Evolutionary conservation across 2,888 invertebrate genomes (phyloP).

Genomic region (Xiphydria camelus): DNA sequence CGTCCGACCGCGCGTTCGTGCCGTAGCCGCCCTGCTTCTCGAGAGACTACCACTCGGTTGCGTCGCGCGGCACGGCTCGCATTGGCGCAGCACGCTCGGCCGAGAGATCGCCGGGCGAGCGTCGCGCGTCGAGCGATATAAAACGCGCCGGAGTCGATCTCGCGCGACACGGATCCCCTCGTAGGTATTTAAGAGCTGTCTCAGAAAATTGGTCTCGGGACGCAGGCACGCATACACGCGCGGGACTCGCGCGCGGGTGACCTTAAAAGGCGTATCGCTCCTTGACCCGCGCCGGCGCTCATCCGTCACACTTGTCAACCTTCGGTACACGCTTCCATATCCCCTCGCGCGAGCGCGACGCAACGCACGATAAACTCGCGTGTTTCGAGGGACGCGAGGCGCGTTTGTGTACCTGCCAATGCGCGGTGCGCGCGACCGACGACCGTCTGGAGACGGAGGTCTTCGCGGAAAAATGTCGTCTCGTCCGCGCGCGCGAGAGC

Average conservation of each 20-base stretch:
- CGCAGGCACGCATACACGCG: no score
- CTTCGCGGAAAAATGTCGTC: neutral
- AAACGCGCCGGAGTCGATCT: no score
- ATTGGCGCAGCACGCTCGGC: no score
- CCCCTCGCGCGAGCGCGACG: conserved; percentile 1
- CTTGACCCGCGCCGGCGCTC: conserved; percentile 15
- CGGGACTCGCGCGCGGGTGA: no score
- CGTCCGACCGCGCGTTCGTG: conserved; percentile 16
- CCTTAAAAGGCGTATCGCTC: conserved; percentile 14
- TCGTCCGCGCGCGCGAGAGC: no score
- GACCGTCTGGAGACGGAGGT: neutral
- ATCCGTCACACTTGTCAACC: conserved; percentile 15
- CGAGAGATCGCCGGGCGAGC: no score
- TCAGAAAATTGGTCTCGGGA: conserved; percentile 9
- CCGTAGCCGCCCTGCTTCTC: conserved; percentile 4
- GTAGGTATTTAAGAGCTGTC: conserved; percentile 1
- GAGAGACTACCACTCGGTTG: conserved; percentile 11
- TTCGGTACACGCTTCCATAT: conserved; percentile 29
- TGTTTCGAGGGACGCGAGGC: neutral
- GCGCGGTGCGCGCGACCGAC: neutral
- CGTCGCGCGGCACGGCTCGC: no score
- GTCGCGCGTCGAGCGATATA: no score
- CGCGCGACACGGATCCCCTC: no score
- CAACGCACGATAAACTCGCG: conserved; percentile 3
- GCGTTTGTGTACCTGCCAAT: conserved; percentile 1